A percentile compares a stretch with the other conserved stretches of the same genome.
phyloP scores from a whole-genome alignment of 2,113 vertebrate genomes.

The Paralichthys olivaceus region DNA sequence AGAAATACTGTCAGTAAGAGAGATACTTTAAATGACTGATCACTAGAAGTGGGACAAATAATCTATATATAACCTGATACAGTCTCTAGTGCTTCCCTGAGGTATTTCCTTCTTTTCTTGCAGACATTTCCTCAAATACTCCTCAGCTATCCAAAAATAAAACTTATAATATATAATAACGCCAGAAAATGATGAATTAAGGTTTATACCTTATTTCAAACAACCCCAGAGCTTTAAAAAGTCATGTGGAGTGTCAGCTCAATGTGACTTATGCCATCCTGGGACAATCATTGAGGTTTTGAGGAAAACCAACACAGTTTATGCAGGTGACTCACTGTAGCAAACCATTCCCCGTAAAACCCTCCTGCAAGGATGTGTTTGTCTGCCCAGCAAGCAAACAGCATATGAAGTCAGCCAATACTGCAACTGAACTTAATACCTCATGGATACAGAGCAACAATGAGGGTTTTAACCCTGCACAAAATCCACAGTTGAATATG shows the following conservation, averaged over 20 bases:
- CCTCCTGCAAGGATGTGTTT: background rate
- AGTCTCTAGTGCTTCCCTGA: background rate
- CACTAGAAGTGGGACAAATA: slow-evolving; percentile 32
- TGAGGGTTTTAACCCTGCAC: background rate
- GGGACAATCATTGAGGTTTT: background rate
- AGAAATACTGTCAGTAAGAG: background rate
- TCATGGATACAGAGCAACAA: background rate
- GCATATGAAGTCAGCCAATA: slow-evolving; percentile 4
- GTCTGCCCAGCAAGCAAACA: background rate
- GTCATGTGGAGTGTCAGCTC: slow-evolving; percentile 5
- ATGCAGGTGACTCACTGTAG: slow-evolving; percentile 9
- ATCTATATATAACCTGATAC: slow-evolving; percentile 22
- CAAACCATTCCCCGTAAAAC: slow-evolving; percentile 11
- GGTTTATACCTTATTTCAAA: background rate
- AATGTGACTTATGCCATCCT: slow-evolving; percentile 2
- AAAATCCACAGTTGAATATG: no score
- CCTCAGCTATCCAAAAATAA: background rate
- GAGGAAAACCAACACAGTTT: slow-evolving; percentile 7
- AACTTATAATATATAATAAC: background rate
- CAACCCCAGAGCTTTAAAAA: background rate
- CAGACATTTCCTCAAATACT: slow-evolving; percentile 13
- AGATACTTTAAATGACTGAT: slow-evolving; percentile 42
- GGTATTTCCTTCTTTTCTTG: background rate
- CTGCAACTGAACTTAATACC: background rate
- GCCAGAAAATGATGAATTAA: background rate